phyloP scores from a whole-genome alignment of 2,113 vertebrate genomes.

The Sisor rabdophorus region DNA sequence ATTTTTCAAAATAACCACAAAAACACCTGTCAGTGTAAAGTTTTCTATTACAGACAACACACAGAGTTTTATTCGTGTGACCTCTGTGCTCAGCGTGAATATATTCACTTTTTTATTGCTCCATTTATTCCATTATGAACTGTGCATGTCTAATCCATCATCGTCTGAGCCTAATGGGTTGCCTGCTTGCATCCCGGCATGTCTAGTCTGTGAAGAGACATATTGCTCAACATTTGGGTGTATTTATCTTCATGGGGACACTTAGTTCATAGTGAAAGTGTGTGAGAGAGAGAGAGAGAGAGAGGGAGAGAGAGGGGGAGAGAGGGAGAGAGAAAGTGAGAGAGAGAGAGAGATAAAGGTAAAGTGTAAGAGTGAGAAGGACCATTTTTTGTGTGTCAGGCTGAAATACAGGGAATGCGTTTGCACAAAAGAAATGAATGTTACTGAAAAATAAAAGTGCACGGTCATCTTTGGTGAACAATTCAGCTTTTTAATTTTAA shows the following conservation, averaged over 20 bases:
- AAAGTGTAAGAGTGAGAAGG: not conserved
- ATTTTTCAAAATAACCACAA: not conserved
- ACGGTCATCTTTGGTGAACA: slow-evolving; percentile 21
- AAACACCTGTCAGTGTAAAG: not conserved
- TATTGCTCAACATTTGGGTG: slow-evolving; percentile 45
- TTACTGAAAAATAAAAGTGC: slow-evolving; percentile 20
- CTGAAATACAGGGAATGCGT: slow-evolving; percentile 22
- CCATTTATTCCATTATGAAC: slow-evolving; percentile 51
- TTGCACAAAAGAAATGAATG: slow-evolving; percentile 20
- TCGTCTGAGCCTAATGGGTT: slow-evolving; percentile 52
- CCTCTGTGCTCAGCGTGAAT: not conserved
- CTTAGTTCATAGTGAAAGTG: not conserved
- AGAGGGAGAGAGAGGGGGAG: not conserved
- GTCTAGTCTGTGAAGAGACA: slow-evolving; percentile 48
- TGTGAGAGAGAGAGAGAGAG: not conserved
- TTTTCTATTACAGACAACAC: slow-evolving; percentile 17
- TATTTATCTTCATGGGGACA: slow-evolving; percentile 42
- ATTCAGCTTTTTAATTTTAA: not conserved
- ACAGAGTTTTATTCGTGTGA: not conserved
- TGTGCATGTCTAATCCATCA: slow-evolving; percentile 56
- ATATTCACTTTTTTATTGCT: slow-evolving; percentile 48
- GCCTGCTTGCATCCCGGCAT: slow-evolving; percentile 49
- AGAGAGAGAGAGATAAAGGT: slow-evolving; percentile 17
- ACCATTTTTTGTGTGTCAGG: slow-evolving; percentile 1
- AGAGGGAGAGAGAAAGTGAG: not conserved